Conservation (phyloP, 2,888 invertebrate genomes). For the Hirtodrosophila histrioides region DNA sequence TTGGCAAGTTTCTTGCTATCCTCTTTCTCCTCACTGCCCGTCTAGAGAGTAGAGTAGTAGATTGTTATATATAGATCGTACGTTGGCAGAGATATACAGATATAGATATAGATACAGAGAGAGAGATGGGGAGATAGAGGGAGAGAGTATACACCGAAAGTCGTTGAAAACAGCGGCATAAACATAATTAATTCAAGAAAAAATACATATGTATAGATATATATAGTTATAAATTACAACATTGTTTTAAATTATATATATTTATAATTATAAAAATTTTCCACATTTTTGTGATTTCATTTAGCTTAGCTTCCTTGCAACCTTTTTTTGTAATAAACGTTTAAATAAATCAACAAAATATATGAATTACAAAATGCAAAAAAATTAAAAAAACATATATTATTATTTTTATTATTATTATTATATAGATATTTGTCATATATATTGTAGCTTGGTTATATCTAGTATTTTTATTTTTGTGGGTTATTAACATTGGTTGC, state of each 20-base stretch:
- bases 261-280: slow-evolving; percentile 42
- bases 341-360: slow-evolving; percentile 21
- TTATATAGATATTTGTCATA: slow-evolving; percentile 10
- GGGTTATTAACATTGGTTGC: slow-evolving; percentile 43
- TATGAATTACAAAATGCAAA: slow-evolving; percentile 64
- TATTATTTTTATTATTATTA: slow-evolving; percentile 12
- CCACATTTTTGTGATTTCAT: slow-evolving; percentile 62
- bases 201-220: slow-evolving; percentile 38
- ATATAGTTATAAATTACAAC: slow-evolving; percentile 30
- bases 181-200: slow-evolving; percentile 42
- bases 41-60: slow-evolving; percentile 71
- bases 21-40: slow-evolving; percentile 83
- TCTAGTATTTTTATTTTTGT: slow-evolving; percentile 3
- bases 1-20: slow-evolving; percentile 82
- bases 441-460: slow-evolving; percentile 25
- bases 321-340: slow-evolving; percentile 22
- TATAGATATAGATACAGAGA: slow-evolving; percentile 31
- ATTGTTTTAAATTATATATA: slow-evolving; percentile 18
- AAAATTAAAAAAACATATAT: slow-evolving; percentile 23
- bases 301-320: slow-evolving; percentile 73
- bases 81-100: slow-evolving; percentile 26
- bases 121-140: slow-evolving; percentile 7
- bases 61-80: slow-evolving; percentile 33
- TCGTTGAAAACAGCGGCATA: slow-evolving; percentile 34
- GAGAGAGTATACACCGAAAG: slow-evolving; percentile 27